A percentile compares a stretch with the other conserved stretches of the same genome.
phyloP scores from a whole-genome alignment of 2,113 vertebrate genomes.

The Sula dactylatra region DNA sequence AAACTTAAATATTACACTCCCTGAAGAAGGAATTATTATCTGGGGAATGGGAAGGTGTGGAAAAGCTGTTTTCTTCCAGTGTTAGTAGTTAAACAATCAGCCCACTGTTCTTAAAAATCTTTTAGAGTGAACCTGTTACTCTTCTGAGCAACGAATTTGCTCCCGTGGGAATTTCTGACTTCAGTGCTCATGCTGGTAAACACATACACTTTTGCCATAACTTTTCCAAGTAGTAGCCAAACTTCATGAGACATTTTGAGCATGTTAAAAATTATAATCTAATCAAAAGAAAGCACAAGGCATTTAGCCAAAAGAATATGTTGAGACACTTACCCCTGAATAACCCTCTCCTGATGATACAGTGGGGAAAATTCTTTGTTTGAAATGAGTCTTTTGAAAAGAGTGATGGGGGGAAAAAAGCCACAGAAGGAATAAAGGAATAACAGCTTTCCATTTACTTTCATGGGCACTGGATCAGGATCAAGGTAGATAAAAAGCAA shows the following conservation, averaged over 20 bases:
- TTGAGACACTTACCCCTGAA: background rate
- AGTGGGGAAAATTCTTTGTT: background rate
- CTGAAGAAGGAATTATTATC: background rate
- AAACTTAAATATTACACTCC: background rate
- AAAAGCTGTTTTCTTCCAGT: background rate
- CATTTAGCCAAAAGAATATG: background rate
- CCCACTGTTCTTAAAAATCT: background rate
- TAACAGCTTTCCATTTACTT: background rate
- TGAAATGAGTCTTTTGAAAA: background rate
- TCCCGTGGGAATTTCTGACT: background rate
- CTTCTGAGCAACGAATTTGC: background rate
- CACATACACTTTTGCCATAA: background rate
- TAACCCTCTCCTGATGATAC: background rate
- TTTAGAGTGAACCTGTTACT: background rate
- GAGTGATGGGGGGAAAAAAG: fast-evolving
- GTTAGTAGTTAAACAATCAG: background rate
- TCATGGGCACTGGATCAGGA: background rate
- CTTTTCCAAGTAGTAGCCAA: background rate
- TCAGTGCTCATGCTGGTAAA: background rate
- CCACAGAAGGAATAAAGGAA: background rate
- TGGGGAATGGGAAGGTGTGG: background rate
- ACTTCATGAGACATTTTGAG: background rate
- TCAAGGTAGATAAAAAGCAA: background rate
- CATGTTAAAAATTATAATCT: background rate
- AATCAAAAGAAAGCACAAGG: background rate